Conservation (phyloP, 1,140 invertebrate genomes). For the Tenebrio molitor region DNA sequence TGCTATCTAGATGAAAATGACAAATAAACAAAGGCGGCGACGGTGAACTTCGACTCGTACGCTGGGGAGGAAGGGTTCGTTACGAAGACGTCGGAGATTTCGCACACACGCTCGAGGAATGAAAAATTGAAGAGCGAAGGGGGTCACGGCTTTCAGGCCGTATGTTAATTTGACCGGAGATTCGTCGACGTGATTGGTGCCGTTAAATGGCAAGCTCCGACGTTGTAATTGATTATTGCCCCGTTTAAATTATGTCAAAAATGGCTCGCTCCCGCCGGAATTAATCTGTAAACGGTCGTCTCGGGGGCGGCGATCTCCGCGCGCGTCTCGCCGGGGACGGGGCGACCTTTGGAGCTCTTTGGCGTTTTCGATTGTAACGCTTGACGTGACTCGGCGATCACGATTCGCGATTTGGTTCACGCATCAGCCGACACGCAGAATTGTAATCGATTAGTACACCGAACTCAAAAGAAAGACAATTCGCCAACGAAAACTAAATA, state of each 20-base stretch:
- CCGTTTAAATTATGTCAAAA: too few relatives aligned
- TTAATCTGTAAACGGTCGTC: too few relatives aligned
- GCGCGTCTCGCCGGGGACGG: too few relatives aligned
- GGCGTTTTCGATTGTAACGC: constrained; percentile 46
- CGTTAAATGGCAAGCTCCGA: too few relatives aligned
- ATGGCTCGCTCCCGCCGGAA: too few relatives aligned
- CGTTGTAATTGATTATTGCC: too few relatives aligned
- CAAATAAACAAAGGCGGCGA: constrained; percentile 1
- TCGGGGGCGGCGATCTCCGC: too few relatives aligned
- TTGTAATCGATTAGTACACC: constrained; percentile 51
- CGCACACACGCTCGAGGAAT: too few relatives aligned
- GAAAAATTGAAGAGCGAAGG: neutral
- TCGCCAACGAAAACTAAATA: constrained; percentile 54
- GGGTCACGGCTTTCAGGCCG: neutral
- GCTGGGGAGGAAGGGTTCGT: neutral
- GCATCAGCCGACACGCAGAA: constrained; percentile 52
- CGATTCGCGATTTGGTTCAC: constrained; percentile 56
- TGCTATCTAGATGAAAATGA: constrained; percentile 7
- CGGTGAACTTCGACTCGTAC: neutral
- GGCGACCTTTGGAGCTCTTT: constrained; percentile 38
- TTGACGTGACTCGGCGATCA: constrained; percentile 49
- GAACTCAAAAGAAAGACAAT: constrained; percentile 49
- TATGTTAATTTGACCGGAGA: constrained; percentile 25
- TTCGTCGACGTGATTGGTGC: too few relatives aligned
- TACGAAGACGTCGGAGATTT: too few relatives aligned